These are phyloP conservation scores for Formicarius rufipectus DNA, from an alignment of 2,113 vertebrate species.

Conservation along the genomic window DNA sequence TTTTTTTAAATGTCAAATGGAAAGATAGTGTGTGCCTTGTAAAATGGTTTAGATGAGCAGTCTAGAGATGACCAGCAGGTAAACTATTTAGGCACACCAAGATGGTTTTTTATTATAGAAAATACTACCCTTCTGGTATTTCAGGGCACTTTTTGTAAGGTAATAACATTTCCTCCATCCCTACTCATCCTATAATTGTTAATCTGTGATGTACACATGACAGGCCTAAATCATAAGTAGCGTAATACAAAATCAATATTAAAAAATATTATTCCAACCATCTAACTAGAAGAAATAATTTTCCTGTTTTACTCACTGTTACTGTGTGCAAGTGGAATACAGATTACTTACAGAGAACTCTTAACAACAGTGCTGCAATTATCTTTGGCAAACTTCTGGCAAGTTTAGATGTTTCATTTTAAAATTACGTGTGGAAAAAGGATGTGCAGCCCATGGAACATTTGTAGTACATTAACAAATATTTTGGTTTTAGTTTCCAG, in stretches of 20 bases:
- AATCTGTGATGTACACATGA: neutral
- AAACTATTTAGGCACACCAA: neutral
- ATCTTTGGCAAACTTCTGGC: conserved; percentile 35
- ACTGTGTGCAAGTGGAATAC: neutral
- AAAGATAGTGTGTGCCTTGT: neutral
- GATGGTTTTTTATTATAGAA: neutral
- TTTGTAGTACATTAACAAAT: neutral
- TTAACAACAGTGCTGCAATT: conserved; percentile 8
- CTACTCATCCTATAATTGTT: neutral
- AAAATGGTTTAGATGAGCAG: neutral
- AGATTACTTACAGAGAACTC: neutral
- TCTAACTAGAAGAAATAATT: neutral
- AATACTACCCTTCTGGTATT: neutral
- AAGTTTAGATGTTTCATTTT: conserved; percentile 8
- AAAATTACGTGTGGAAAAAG: neutral
- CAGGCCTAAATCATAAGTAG: neutral
- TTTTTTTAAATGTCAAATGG: neutral
- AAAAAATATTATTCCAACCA: neutral
- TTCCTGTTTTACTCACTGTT: neutral
- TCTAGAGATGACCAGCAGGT: neutral
- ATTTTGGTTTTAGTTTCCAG: neutral
- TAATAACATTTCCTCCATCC: neutral
- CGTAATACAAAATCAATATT: neutral
- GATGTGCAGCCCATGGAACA: neutral
- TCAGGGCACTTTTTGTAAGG: neutral